A percentile compares a stretch with the other conserved stretches of the same genome.
phyloP scores from a whole-genome alignment of 2,113 vertebrate genomes.

The Amazona vittata region DNA sequence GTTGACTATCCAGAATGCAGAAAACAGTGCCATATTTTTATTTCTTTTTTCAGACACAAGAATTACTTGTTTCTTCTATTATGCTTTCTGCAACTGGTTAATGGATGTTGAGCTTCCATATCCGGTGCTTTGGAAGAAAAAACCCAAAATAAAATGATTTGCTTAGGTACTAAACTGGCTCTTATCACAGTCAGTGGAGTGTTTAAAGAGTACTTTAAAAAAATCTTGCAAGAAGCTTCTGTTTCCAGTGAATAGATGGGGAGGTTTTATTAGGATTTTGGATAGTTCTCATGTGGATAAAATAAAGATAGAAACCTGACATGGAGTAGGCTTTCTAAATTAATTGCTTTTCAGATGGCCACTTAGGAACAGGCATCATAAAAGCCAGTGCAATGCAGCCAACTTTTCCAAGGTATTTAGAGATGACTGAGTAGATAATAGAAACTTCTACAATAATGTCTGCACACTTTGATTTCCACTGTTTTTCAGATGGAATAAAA shows the following conservation, averaged over 20 bases:
- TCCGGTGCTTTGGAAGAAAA: neutral
- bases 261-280: neutral
- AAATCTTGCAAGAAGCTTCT: neutral
- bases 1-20: neutral
- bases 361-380: neutral
- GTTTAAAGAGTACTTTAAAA: neutral
- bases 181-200: neutral
- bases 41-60: neutral
- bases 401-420: neutral
- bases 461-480: neutral
- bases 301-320: neutral
- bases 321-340: neutral
- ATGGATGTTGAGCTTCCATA: neutral
- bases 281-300: neutral
- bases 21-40: neutral
- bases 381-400: neutral
- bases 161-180: neutral
- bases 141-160: fast-evolving
- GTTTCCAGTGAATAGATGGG: neutral
- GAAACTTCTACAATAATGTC: neutral
- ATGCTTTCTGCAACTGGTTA: neutral
- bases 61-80: neutral
- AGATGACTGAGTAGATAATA: neutral
- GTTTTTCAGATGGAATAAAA: neutral
- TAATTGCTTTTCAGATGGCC: neutral